phyloP scores from a whole-genome alignment of 2,113 vertebrate genomes.

The Elephas maximus region DNA sequence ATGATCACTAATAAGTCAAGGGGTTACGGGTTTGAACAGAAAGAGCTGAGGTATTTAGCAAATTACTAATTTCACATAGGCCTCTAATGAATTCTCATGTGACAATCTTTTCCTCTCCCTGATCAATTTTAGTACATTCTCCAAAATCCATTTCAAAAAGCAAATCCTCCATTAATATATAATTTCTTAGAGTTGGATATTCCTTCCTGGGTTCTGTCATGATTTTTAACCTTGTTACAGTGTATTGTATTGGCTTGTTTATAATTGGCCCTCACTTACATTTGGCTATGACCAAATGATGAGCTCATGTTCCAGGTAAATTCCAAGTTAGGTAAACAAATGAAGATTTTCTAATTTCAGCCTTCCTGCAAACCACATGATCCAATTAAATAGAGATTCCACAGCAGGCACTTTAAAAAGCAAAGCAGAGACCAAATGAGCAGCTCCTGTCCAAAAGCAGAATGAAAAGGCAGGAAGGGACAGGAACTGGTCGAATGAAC shows the following conservation, averaged over 20 bases:
- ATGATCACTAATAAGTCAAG: neutral
- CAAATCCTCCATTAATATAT: neutral
- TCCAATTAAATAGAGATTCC: neutral
- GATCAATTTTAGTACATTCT: neutral
- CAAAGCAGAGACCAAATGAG: no score
- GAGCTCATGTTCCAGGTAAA: neutral
- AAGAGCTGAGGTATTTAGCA: neutral
- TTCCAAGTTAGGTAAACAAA: neutral
- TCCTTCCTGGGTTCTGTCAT: neutral
- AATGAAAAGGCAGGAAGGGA: no score
- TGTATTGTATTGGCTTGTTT: neutral
- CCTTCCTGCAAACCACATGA: neutral
- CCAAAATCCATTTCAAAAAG: neutral
- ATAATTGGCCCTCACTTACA: neutral
- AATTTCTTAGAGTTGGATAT: neutral
- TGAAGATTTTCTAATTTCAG: neutral
- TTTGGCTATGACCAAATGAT: neutral
- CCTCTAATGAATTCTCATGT: neutral
- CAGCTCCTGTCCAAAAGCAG: no score
- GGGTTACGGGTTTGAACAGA: neutral
- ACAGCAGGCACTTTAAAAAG: neutral
- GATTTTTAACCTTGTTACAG: neutral
- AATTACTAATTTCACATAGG: neutral
- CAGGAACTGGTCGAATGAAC: no score
- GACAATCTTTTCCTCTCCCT: neutral